Base-by-base conservation (phyloP, 2,888 invertebrate genomes). In the Agapostemon virescens region DNA sequence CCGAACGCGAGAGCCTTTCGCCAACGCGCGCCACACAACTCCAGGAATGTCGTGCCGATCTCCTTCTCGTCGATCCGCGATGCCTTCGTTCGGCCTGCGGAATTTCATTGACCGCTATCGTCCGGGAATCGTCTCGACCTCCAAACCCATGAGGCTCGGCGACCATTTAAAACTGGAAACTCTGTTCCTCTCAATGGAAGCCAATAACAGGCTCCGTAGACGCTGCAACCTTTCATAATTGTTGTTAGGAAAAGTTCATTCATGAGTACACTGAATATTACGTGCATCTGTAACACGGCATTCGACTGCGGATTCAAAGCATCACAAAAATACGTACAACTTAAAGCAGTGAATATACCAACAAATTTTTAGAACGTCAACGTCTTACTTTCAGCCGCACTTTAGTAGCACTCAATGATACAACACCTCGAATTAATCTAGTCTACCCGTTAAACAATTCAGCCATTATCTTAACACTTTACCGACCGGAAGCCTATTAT, bases 41-140 rank as follows among this genome's bases (percentile, higher is more conserved):
- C 55, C 58, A 79, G 83, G 83, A 87, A 87, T 85, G 83, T 23
- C 71, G 71, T 61, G 68, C 75, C 81, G 81, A 85, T 86, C 87
- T 86, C 81, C 70, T 85, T 85, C 81, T 70, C 75, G 78, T 63
- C 75, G 83, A 79, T 81, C 69, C 76, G 38, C 70, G 81, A 78
- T 75, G 64, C 79, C 76, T 72, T 77, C 74, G 77, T 61, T 73
- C 70, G 61, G 66, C 20, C 63, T 63, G 33, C 64, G 84, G 84
- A 87, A 86, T 86, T 86, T 86, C 84, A 87, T 87, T 86, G 83
- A 86, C 81, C 81, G 68, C 30, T 55, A 67, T 74, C 78, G 67
- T 69, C 79, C 76, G 63, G 38, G 70, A 66, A 81, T 79, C 74
- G 78, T 80, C 69, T 42, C 73, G 82, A 73, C 71, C 84, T 84